A percentile compares a stretch with the other conserved stretches of the same genome.
These are phyloP conservation scores for Pelmatolapia mariae DNA, from an alignment of 2,113 vertebrate species.

Conservation along the genomic window DNA sequence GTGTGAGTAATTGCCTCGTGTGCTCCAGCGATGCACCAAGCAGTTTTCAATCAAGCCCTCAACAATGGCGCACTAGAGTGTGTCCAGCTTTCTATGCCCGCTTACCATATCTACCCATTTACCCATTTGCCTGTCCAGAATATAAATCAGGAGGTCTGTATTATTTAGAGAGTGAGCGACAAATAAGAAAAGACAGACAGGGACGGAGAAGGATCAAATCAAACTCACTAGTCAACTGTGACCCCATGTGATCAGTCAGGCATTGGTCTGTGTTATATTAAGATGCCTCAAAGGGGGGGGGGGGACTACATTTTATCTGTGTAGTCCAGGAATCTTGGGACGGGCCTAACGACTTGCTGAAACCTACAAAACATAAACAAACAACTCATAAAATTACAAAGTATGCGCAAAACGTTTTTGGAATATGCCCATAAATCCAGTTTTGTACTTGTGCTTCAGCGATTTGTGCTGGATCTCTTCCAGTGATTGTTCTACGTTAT, in stretches of 20 bases:
- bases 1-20: constrained; percentile 28
- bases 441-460: not conserved
- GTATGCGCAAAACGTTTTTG: not conserved
- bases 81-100: constrained; percentile 8
- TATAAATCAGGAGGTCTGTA: constrained; percentile 12
- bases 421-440: not conserved
- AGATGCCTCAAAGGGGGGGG: not conserved
- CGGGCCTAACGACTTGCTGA: not conserved
- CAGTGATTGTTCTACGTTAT: not conserved
- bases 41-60: constrained; percentile 42
- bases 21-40: not conserved
- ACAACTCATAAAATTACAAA: not conserved
- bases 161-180: not conserved
- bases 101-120: constrained; percentile 23
- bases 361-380: not conserved
- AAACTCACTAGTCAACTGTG: not conserved
- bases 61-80: not conserved
- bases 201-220: not conserved
- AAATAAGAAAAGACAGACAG: not conserved
- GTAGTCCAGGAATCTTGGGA: not conserved
- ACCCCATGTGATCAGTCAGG: not conserved
- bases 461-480: not conserved
- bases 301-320: not conserved
- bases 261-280: not conserved
- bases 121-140: not conserved